Base-by-base conservation (phyloP, 2,797 vertebrate species). In the Geotrypetes seraphini region DNA sequence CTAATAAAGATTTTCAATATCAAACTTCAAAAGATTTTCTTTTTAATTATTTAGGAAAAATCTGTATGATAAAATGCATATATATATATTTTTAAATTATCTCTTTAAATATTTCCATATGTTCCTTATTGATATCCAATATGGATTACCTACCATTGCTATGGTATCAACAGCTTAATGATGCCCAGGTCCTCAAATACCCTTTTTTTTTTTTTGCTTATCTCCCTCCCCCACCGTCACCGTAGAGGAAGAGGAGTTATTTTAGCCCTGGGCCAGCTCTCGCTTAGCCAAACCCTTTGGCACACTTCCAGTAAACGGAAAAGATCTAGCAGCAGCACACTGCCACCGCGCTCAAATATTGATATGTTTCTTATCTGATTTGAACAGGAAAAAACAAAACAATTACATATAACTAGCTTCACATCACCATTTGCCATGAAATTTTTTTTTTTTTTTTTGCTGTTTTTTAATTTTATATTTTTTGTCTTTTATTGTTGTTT, bases 121-220 rank as follows among this genome's bases (percentile, higher is more conserved):
- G 72, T 77, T 72, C 77, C 77, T 72, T 87, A 78, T 70, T 76
- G 82, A 82, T 74, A 96, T 97, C 93, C 92, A 98, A 96, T 96
- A 96, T 97, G 95, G 93, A 97, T 96, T 90, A 97, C 86, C 85
- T 84, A 85, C 81, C 80, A 81, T 73, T 74, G 61, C 60, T 58
- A 69, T 60, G 67, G 74, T 57, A 60, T 53, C 36, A 33, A 76
- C 71, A 62, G 67, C 61, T 70, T 57, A 58, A 57, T 56, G 53
- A 69, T 52, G 47, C 58, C 37, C 56, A 51, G 38, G 60, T 39
- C 36, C 36, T 44, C 40, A 36, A 47, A 31, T 43, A 25, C 26
- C 31, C 28, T 36, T 44, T 33, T 21, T 5, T 6, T 10, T 16
- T 36, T 36, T 9, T 19, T 31, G 22, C n/a, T n/a, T n/a, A n/a